Base-by-base conservation (phyloP, 2,888 invertebrate species). In the Scaptomyza polygonia region DNA sequence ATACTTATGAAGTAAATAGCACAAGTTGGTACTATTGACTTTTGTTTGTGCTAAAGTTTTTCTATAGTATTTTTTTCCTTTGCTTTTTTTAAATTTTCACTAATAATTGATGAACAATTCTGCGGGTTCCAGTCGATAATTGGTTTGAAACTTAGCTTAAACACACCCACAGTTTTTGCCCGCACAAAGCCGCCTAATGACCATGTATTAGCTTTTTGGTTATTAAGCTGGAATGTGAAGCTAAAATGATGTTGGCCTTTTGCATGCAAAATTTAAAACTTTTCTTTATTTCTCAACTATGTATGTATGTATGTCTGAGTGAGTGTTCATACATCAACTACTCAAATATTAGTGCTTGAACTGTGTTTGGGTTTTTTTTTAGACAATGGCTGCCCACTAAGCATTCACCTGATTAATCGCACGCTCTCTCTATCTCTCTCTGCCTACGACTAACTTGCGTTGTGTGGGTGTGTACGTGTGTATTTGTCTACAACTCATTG, bases 401-500 rank as follows among this genome's bases (percentile, higher is more conserved):
- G 21, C 32, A 65, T 65, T 11, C 66, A 72, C 56, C 67, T 69
- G 67, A 30, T 44, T 39, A 29, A 36, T 14, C 65, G 40, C 48
- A 21, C 39, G 18, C 21, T 39, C 51, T 21, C 65, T 45, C 45
- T 47, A 12, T 25, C 25, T 32, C 51, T 51, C 29, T 43, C 18
- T 34, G 58, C n/a, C 16, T 21, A 12, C 42, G 36, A 36, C 12
- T 27, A 8, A 21, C 36, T 43, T 16, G 45, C n/a, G n/a, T 21
- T 39, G 14, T 43, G 49, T 51, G 16, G 11, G 18, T 44, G 21
- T 54, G 21, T 44, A 29, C 40, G 29, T 56, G 27, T 30, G 4
- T 62, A 62, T 36, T 64, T 71, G 51, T 21, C 30, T 45, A 63
- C 48, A 56, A 49, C 49, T 72, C 52, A 69, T 66, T 66, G 67